Base-by-base conservation (phyloP, 2,113 vertebrate genomes). In the Lontra canadensis region DNA sequence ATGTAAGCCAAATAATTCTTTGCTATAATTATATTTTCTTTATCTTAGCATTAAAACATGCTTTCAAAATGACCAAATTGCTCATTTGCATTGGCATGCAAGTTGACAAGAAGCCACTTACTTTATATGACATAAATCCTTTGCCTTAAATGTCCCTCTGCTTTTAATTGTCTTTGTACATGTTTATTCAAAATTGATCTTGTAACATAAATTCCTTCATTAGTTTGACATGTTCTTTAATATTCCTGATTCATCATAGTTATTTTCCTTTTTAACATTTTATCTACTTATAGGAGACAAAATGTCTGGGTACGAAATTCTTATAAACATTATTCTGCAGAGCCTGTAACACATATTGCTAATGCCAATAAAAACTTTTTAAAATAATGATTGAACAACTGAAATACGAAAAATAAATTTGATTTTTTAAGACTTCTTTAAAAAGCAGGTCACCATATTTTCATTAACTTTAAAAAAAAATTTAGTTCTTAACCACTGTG, bases 301-400 rank as follows among this genome's bases (percentile, higher is more conserved):
- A n/a, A 59, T 12, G 63, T 97, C 95, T 87, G 52, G 59, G 8
- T 92, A 4, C 59, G 69, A 95, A 84, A 94, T 93, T 55, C 63
- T 57, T 95, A 78, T 42, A 78, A 61, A 47, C 25, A 81, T 86
- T 29, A 34, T 42, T 79, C 23, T 73, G 6, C 10, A 79, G 20
- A 92, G 63, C 0, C 25, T 39, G 23, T 73, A 1, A 42, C 44
- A 7, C 47, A 12, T 65, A 20, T 3, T 86, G 7, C 44, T 84
- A 65, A 23, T 4, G 6, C 1, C 49, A 89, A 63, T 31, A 20
- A 63, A 47, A 3, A 5, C 21, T 87, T 0, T 65, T 88, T 47
- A 57, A 88, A 95, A 67, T 84, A 59, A 78, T 36, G 39, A 34
- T 49, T 49, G 69, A 96, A 81, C 65, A 82, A 69, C n/a, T 69